These are phyloP conservation scores for Caenorhabditis panamensis DNA, from an alignment of 2,888 invertebrate species.

Conservation along the genomic window DNA sequence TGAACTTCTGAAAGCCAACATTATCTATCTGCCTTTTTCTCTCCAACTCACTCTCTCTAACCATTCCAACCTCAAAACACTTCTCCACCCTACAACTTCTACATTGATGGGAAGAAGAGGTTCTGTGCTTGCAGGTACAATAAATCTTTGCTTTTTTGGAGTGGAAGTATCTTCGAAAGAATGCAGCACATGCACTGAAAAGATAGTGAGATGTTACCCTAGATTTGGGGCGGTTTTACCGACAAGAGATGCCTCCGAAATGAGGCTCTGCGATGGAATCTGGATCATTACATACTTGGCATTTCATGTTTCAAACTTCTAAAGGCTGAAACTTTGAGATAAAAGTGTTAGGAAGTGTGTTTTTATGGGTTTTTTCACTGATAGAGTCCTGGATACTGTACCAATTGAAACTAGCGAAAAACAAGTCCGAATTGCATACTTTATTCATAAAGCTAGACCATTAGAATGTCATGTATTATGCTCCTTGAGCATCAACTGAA, in stretches of 20 bases:
- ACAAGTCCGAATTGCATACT: too few relatives aligned
- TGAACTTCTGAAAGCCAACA: slow-evolving; percentile 13
- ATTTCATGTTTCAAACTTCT: background rate
- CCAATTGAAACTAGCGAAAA: too few relatives aligned
- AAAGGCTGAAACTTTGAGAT: too few relatives aligned
- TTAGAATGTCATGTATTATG: background rate
- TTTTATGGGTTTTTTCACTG: too few relatives aligned
- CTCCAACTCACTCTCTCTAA: slow-evolving; percentile 11
- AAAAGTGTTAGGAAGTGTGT: too few relatives aligned
- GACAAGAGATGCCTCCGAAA: background rate
- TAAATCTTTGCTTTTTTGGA: slow-evolving; percentile 4
- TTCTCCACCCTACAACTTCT: slow-evolving; percentile 20
- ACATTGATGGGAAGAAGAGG: slow-evolving; percentile 16
- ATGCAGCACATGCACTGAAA: slow-evolving; percentile 43
- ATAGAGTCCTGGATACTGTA: too few relatives aligned
- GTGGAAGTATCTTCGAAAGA: slow-evolving; percentile 30
- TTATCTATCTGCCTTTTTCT: background rate
- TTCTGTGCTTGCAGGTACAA: slow-evolving; percentile 6
- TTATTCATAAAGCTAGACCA: too few relatives aligned
- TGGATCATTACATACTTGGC: background rate
- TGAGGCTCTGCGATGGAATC: background rate
- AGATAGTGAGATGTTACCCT: background rate
- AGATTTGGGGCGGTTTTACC: too few relatives aligned
- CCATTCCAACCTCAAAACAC: slow-evolving; percentile 26
- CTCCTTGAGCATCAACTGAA: slow-evolving; percentile 4